Evolutionary conservation across 92 coral and sea anemone species (phyloP).

Genomic region (Actinernus sp.): DNA sequence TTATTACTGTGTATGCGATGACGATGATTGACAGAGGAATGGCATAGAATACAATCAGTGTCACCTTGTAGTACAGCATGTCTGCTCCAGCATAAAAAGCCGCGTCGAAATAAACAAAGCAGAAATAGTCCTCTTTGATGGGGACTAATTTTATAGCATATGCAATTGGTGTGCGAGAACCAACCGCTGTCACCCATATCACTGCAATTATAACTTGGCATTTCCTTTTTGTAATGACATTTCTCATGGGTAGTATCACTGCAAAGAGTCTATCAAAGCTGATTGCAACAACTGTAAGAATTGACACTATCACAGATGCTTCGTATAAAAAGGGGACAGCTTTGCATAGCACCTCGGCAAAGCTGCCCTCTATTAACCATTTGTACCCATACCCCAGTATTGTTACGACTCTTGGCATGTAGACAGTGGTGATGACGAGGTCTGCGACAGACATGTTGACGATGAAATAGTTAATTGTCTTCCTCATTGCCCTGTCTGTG

Average conservation of each 20-base stretch:
- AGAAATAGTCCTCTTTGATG: constrained; percentile 11
- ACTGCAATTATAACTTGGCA: constrained; percentile 19
- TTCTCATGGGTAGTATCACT: constrained; percentile 50
- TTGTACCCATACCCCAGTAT: constrained; percentile 49
- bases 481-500: constrained; percentile 37
- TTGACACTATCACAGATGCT: constrained; percentile 36
- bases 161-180: constrained; percentile 53
- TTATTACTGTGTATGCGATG: constrained; percentile 51
- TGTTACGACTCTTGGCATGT: constrained; percentile 73
- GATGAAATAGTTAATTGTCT: constrained; percentile 59
- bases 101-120: constrained; percentile 32
- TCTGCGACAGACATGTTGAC: constrained; percentile 71
- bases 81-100: constrained; percentile 48
- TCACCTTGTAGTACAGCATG: constrained; percentile 33
- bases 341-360: constrained; percentile 44
- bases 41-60: constrained; percentile 48
- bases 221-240: constrained; percentile 19
- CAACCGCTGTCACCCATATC: constrained; percentile 50
- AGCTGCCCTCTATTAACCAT: constrained; percentile 48
- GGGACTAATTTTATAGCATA: constrained; percentile 29
- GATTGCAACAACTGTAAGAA: constrained; percentile 64
- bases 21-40: constrained; percentile 41
- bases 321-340: constrained; percentile 47
- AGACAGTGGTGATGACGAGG: constrained; percentile 46
- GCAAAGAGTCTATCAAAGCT: constrained; percentile 75